A percentile compares a stretch with the other conserved stretches of the same genome.
phyloP scores from a whole-genome alignment of 2,888 invertebrate genomes.

The Microctonus brassicae region DNA sequence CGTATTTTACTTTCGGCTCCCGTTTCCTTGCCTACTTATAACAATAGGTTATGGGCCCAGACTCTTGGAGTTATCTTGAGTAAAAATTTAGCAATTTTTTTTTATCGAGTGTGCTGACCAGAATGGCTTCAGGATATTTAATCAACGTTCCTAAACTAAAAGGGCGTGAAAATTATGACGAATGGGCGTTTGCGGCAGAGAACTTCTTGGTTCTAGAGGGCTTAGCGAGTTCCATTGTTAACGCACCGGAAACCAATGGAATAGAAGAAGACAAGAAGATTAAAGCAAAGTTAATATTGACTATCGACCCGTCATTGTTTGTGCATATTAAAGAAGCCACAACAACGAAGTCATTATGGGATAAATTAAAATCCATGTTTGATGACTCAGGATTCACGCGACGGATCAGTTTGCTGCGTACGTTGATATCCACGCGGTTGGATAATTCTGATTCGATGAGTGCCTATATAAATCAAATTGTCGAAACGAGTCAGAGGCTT shows the following conservation, averaged over 20 bases:
- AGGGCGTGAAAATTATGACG: not conserved
- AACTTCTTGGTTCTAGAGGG: slow-evolving; percentile 11
- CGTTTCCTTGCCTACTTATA: no score
- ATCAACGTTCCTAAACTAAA: not conserved
- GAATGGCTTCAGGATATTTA: not conserved
- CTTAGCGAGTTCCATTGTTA: slow-evolving; percentile 13
- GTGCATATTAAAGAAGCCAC: slow-evolving; percentile 47
- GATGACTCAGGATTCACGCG: slow-evolving; percentile 54
- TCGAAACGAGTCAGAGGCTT: slow-evolving; percentile 44
- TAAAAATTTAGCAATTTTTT: no score
- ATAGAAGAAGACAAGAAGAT: slow-evolving; percentile 47
- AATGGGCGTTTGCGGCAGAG: not conserved
- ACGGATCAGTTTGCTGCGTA: slow-evolving; percentile 50
- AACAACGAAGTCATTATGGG: slow-evolving; percentile 47
- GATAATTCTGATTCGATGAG: slow-evolving; percentile 52
- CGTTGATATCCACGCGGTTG: slow-evolving; percentile 48
- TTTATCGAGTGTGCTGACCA: no score
- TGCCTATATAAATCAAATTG: slow-evolving; percentile 52
- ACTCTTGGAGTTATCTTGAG: no score
- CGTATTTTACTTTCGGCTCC: no score
- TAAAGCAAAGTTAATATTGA: slow-evolving; percentile 50
- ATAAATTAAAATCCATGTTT: slow-evolving; percentile 47
- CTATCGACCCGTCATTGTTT: slow-evolving; percentile 49
- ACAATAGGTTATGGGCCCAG: no score
- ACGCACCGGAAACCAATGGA: no score